phyloP scores from a whole-genome alignment of 2,888 invertebrate species.

The Campoplex nolae region DNA sequence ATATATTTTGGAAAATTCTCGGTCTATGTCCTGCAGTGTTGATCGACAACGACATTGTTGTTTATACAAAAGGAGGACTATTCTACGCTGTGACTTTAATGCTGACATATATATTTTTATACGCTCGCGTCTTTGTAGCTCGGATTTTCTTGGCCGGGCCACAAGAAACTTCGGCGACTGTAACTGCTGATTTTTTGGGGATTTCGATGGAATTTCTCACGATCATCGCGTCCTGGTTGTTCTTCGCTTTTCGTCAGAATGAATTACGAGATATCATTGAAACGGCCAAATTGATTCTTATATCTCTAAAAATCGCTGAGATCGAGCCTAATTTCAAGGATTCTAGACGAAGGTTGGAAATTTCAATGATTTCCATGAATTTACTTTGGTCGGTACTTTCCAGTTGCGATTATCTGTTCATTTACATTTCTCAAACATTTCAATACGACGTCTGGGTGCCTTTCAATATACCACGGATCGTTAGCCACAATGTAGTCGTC shows the following conservation, averaged over 20 bases:
- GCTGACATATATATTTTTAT: slow-evolving; percentile 11
- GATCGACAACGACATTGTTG: slow-evolving; percentile 24
- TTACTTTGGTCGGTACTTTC: slow-evolving; percentile 37
- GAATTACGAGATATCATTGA: slow-evolving; percentile 31
- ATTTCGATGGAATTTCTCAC: slow-evolving; percentile 58
- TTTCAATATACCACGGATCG: slow-evolving; percentile 56
- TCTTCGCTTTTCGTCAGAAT: slow-evolving; percentile 9
- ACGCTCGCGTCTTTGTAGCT: slow-evolving; percentile 20
- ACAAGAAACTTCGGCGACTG: slow-evolving; percentile 53
- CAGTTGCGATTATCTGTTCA: slow-evolving; percentile 20
- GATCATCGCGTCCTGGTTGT: slow-evolving; percentile 46
- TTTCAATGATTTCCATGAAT: slow-evolving; percentile 37
- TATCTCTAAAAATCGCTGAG: not conserved
- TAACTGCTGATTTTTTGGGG: slow-evolving; percentile 51
- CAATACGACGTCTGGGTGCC: slow-evolving; percentile 51
- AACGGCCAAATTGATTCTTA: slow-evolving; percentile 13
- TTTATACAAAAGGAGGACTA: slow-evolving; percentile 17
- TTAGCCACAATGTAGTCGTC: slow-evolving; percentile 45
- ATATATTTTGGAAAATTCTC: slow-evolving; percentile 62
- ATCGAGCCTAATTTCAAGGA: slow-evolving; percentile 25
- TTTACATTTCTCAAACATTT: not conserved
- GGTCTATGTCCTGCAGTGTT: slow-evolving; percentile 65
- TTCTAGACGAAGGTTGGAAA: not conserved
- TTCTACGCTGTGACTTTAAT: slow-evolving; percentile 55
- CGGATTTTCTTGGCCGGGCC: slow-evolving; percentile 36